phyloP scores from a whole-genome alignment of 2,113 vertebrate species.

The Mellivora capensis region DNA sequence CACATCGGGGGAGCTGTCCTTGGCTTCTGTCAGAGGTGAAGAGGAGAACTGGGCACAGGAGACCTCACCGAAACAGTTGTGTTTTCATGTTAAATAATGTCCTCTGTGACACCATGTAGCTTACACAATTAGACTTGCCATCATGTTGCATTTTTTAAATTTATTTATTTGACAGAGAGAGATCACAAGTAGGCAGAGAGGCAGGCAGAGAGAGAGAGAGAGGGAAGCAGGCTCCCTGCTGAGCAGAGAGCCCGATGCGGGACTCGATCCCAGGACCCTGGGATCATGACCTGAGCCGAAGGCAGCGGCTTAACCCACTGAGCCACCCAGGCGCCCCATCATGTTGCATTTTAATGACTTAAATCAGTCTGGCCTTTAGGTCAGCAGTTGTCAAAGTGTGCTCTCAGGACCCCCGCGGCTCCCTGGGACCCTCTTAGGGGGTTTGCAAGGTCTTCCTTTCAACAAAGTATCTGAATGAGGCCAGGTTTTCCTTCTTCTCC shows the following conservation, averaged over 20 bases:
- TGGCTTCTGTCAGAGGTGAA: not conserved
- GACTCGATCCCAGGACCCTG: no score
- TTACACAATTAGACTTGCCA: not conserved
- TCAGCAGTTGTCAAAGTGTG: not conserved
- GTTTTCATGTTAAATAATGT: not conserved
- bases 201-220: no score
- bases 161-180: no score
- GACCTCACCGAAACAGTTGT: not conserved
- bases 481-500: not conserved
- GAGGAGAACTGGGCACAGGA: not conserved
- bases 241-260: no score
- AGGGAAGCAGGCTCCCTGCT: no score
- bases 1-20: not conserved
- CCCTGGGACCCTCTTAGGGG: not conserved
- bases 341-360: constrained; percentile 2
- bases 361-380: not conserved
- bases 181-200: no score
- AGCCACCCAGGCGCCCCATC: no score
- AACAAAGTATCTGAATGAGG: not conserved
- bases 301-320: no score
- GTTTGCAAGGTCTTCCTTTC: not conserved
- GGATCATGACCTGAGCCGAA: no score
- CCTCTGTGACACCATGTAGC: not conserved
- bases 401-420: not conserved
- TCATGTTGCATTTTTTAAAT: not conserved